Base-by-base conservation (phyloP, 2,797 vertebrate genomes). In the Pantherophis alleghaniensis region DNA sequence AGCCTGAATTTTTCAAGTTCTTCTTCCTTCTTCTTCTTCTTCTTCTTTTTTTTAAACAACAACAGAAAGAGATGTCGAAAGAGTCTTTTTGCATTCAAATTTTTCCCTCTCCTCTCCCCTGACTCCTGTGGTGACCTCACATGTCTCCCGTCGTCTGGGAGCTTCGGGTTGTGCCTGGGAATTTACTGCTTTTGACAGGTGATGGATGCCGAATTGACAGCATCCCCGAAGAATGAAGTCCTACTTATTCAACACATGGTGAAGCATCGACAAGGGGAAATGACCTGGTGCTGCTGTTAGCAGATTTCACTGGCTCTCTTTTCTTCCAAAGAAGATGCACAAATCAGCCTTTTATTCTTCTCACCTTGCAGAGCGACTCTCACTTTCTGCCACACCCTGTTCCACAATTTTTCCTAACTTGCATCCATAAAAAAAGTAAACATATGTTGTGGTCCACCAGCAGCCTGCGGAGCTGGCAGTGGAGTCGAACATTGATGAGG, bases 121-220 rank as follows among this genome's bases (percentile, higher is more conserved):
- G 42, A 88, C 24, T 32, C 4, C 2, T 0, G 55, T 24, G 66
- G 87, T 96, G 95, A 63, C 12, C 22, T 95, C 57, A 89, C 66
- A 7, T 59, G 22, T 22, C 91, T 60, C 66, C 93, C 14, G 88
- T 96, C 87, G 89, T 93, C 93, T 93, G 51, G 9, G 42, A 28
- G 53, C 90, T 69, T 69, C 74, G 93, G 20, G 93, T 95, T 95
- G 93, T 90, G 57, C 51, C 74, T 96, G 92, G 86, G 63, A 97
- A 95, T 97, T 95, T 95, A 95, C 92, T 95, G 74, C 87, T 95
- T 93, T 66, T 97, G 93, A 96, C 93, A 97, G 94, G 90, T 94
- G 92, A 95, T 94, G 96, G 86, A 90, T 92, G 88, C n/a, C 47
- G 61, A 91, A 96, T 94, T 96, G 95, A 96, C 96, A 97, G 53